Percentiles rank a stretch among this genome's conserved stretches.
phyloP scores from a whole-genome alignment of 2,113 vertebrate species.

The Crotalus helleri region DNA sequence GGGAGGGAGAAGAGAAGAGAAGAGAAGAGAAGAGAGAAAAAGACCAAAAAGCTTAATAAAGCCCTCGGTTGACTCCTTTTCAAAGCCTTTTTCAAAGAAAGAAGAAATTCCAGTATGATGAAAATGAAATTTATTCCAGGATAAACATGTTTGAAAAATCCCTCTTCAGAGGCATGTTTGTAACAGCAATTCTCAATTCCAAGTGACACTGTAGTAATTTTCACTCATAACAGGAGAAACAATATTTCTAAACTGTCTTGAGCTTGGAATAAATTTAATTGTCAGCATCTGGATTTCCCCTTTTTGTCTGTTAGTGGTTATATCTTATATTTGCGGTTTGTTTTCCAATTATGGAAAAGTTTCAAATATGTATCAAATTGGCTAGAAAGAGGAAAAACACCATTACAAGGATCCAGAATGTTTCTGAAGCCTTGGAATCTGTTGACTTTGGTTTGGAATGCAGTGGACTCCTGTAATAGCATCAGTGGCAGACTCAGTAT shows the following conservation, averaged over 20 bases:
- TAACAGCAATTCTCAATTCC: background rate
- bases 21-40: background rate
- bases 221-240: background rate
- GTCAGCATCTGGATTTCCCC: background rate
- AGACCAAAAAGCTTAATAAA: background rate
- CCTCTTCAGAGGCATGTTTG: background rate
- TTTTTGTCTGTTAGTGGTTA: background rate
- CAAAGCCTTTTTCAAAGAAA: background rate
- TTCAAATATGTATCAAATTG: constrained; percentile 1
- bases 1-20: background rate
- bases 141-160: background rate
- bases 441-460: background rate
- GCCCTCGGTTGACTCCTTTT: background rate
- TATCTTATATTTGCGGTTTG: background rate
- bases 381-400: background rate
- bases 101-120: background rate
- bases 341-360: background rate
- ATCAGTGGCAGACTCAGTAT: background rate
- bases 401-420: background rate
- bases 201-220: background rate
- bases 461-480: background rate
- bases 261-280: background rate
- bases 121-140: background rate
- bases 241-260: background rate
- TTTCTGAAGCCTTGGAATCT: background rate